Percentiles rank a stretch among this genome's conserved stretches.
Evolutionary conservation across 2,888 invertebrate genomes (phyloP).

Genomic region (Subacronicta megacephala): DNA sequence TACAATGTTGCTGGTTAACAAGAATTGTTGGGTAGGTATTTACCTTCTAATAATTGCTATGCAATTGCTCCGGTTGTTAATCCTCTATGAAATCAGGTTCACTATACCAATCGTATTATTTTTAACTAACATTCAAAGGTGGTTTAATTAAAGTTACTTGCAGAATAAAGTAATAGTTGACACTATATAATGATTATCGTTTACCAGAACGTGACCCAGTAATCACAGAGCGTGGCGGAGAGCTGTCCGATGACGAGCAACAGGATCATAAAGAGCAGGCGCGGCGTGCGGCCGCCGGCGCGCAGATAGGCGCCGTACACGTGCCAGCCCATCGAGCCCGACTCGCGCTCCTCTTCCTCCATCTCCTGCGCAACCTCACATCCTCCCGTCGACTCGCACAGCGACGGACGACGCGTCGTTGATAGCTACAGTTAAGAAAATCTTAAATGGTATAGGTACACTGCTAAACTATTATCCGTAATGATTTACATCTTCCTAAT

Average conservation of each 20-base stretch:
- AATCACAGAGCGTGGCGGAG: slow-evolving; percentile 92
- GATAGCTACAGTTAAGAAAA: slow-evolving; percentile 72
- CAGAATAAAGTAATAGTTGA: too few species aligned
- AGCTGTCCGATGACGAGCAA: slow-evolving; percentile 91
- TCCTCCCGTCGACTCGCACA: slow-evolving; percentile 83
- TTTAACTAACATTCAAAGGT: too few species aligned
- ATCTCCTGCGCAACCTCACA: slow-evolving; percentile 87
- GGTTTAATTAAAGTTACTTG: too few species aligned
- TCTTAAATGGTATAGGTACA: too few species aligned
- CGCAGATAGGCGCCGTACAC: slow-evolving; percentile 91
- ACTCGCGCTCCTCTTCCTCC: slow-evolving; percentile 90
- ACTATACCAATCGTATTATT: too few species aligned
- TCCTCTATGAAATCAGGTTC: too few species aligned
- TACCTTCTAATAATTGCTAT: too few species aligned
- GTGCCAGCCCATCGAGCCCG: slow-evolving; percentile 91
- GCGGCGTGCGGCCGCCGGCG: slow-evolving; percentile 88
- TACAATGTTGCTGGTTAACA: neutral
- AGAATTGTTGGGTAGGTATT: too few species aligned
- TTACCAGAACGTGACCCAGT: slow-evolving; percentile 94
- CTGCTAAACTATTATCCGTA: too few species aligned
- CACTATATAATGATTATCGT: slow-evolving; percentile 10
- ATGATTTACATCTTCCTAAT: too few species aligned
- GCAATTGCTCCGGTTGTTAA: too few species aligned
- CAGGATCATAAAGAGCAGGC: slow-evolving; percentile 86
- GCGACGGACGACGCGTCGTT: slow-evolving; percentile 81